A percentile compares a stretch with the other conserved stretches of the same genome.
These are phyloP conservation scores for Hoplias malabaricus DNA, from an alignment of 2,113 vertebrate species.

Conservation along the genomic window DNA sequence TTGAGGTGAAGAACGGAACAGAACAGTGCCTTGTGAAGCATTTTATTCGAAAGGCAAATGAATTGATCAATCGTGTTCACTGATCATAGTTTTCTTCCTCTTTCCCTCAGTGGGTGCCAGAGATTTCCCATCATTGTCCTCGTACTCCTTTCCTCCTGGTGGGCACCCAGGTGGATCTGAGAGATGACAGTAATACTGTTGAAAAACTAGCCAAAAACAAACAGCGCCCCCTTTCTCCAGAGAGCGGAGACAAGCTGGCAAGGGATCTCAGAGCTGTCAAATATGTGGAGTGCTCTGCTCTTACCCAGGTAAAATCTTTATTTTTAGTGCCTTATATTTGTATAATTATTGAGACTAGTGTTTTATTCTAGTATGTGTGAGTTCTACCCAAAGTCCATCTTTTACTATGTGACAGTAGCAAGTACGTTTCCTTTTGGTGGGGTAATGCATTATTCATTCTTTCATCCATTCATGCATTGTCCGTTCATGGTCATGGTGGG, in stretches of 20 bases:
- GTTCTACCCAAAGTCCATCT: background rate
- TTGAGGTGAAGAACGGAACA: too few species aligned
- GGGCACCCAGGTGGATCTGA: slow-evolving; percentile 94
- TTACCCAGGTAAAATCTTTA: slow-evolving; percentile 84
- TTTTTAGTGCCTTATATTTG: background rate
- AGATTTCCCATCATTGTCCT: slow-evolving; percentile 98
- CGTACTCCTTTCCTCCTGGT: slow-evolving; percentile 97
- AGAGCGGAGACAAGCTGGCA: slow-evolving; percentile 91
- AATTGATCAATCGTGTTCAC: background rate
- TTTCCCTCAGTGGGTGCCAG: slow-evolving; percentile 89
- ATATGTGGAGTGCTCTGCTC: slow-evolving; percentile 96
- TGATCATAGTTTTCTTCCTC: background rate
- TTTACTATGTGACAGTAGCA: too few species aligned
- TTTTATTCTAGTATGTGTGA: too few species aligned
- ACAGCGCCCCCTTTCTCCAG: slow-evolving; percentile 90
- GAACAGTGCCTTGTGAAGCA: too few species aligned
- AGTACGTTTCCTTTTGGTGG: too few species aligned
- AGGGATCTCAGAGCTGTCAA: slow-evolving; percentile 94
- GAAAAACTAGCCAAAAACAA: slow-evolving; percentile 99
- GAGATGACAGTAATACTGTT: slow-evolving; percentile 93
- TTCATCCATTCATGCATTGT: too few species aligned
- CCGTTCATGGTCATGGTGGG: too few species aligned
- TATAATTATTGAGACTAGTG: too few species aligned
- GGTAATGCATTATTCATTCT: too few species aligned
- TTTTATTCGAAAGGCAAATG: too few species aligned